Evolutionary conservation across 2,113 vertebrate species (phyloP).

Genomic region (Coryphaenoides rupestris): DNA sequence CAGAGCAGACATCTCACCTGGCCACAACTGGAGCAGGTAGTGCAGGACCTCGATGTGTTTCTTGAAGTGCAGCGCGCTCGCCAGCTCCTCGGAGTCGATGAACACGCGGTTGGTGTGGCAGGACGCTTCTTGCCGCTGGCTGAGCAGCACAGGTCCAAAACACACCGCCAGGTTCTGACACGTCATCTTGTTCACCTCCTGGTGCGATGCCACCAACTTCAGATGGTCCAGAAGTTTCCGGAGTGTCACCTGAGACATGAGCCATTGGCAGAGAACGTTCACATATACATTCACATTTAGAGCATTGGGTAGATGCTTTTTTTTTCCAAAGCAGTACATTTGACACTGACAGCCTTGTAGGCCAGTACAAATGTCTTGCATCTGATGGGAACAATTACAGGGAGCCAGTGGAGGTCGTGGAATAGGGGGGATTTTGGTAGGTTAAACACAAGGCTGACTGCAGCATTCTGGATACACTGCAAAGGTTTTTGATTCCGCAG

Average conservation of each 20-base stretch:
- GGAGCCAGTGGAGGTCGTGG: no score
- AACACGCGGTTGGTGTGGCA: conserved; percentile 91
- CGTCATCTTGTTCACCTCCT: conserved; percentile 96
- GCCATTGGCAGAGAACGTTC: not conserved
- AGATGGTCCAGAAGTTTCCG: conserved; percentile 92
- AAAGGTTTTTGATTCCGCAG: no score
- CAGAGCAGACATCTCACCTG: conserved; percentile 73
- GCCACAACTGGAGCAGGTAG: conserved; percentile 96
- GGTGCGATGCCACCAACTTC: conserved; percentile 91
- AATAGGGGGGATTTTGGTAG: no score
- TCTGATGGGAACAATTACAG: no score
- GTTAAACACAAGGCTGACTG: no score
- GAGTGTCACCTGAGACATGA: conserved; percentile 79
- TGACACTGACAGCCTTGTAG: no score
- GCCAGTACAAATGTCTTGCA: no score
- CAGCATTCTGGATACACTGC: no score
- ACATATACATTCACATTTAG: not conserved
- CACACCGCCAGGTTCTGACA: conserved; percentile 98
- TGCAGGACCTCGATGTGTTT: conserved; percentile 98
- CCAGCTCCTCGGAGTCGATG: conserved; percentile 94
- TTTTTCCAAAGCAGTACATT: no score
- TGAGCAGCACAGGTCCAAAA: conserved; percentile 93
- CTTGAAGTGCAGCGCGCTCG: conserved; percentile 96
- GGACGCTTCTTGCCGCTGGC: conserved; percentile 89
- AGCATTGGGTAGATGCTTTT: no score